Percentiles rank a stretch among this genome's conserved stretches.
These are phyloP conservation scores for Prionailurus bengalensis DNA, from an alignment of 2,113 vertebrate species.

Conservation along the genomic window DNA sequence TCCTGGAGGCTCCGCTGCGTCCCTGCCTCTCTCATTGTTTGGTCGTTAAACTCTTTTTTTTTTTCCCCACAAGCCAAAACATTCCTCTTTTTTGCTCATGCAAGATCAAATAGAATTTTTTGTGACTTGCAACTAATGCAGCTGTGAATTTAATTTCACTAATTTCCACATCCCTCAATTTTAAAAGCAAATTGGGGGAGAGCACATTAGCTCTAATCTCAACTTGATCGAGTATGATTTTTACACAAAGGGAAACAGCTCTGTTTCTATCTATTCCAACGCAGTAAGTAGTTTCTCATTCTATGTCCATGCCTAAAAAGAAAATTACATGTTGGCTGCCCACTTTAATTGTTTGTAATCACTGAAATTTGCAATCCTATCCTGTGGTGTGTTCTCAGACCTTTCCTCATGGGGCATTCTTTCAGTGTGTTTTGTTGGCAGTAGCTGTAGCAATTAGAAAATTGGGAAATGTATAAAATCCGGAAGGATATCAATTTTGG, in stretches of 20 bases:
- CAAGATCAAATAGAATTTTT: conserved; percentile 63
- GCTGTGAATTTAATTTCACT: conserved; percentile 79
- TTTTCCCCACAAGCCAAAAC: conserved; percentile 47
- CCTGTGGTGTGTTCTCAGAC: conserved; percentile 80
- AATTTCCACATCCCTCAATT: conserved; percentile 77
- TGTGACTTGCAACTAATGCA: conserved; percentile 73
- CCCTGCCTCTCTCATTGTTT: neutral
- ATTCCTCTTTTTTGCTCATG: conserved; percentile 56
- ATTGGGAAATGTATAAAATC: conserved; percentile 78
- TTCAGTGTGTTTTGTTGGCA: conserved; percentile 75
- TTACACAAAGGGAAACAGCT: conserved; percentile 72
- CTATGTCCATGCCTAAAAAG: conserved; percentile 80
- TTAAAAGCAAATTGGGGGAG: conserved; percentile 72
- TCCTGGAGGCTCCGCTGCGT: neutral
- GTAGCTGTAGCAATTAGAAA: conserved; percentile 78
- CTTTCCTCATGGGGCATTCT: conserved; percentile 75
- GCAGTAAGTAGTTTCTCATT: conserved; percentile 74
- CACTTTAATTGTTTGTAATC: conserved; percentile 84
- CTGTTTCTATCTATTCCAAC: conserved; percentile 70
- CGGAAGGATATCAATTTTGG: conserved; percentile 67
- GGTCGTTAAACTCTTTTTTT: neutral
- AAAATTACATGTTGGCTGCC: conserved; percentile 83
- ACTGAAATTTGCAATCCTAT: conserved; percentile 80
- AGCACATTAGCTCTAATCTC: conserved; percentile 73
- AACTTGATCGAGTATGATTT: conserved; percentile 75